Evolutionary conservation across 2,113 vertebrate species (phyloP).

Genomic region (Ptilonorhynchus violaceus): DNA sequence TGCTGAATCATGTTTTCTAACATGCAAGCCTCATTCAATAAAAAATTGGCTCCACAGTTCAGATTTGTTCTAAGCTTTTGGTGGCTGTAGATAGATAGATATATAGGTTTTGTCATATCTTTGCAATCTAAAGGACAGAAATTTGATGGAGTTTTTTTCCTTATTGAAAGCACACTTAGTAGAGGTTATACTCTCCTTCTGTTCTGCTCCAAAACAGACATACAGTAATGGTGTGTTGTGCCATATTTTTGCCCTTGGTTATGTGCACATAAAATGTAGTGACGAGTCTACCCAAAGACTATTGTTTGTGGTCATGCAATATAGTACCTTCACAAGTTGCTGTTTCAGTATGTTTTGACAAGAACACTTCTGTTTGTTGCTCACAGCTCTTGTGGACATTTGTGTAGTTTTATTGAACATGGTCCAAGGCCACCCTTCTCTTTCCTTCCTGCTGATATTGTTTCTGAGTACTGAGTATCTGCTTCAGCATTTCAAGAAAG

Average conservation of each 20-base stretch:
- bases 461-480: neutral
- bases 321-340: neutral
- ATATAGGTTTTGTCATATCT: neutral
- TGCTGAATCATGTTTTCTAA: neutral
- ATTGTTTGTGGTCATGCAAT: neutral
- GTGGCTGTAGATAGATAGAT: neutral
- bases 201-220: neutral
- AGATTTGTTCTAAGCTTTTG: neutral
- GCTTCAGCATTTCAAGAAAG: neutral
- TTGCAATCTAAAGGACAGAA: neutral
- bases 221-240: neutral
- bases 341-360: neutral
- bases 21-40: neutral
- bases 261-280: neutral
- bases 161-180: neutral
- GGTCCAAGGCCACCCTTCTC: neutral
- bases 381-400: neutral
- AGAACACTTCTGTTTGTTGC: neutral
- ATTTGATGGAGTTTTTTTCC: neutral
- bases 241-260: neutral
- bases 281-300: neutral
- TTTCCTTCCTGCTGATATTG: neutral
- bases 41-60: neutral
- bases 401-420: neutral
- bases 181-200: neutral